Evolutionary conservation across 2,113 vertebrate genomes (phyloP).

Genomic region (Alethe castanea): DNA sequence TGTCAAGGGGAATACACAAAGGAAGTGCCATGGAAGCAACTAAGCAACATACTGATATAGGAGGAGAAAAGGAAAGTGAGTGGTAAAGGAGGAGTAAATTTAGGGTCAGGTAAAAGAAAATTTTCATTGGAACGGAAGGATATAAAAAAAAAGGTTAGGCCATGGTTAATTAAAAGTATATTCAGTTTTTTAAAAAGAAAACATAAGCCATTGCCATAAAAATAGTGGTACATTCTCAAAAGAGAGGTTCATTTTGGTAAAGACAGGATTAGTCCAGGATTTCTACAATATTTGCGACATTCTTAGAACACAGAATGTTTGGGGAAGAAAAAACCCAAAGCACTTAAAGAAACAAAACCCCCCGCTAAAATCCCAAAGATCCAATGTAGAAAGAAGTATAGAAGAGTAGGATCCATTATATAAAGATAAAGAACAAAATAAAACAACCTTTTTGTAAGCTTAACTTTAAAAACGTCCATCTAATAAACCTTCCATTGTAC

Average conservation of each 20-base stretch:
- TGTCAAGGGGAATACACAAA: not conserved
- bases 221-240: not conserved
- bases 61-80: not conserved
- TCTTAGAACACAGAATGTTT: not conserved
- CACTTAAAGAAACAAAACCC: not conserved
- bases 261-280: not conserved
- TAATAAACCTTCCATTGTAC: not conserved
- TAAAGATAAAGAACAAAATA: not conserved
- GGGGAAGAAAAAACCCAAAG: not conserved
- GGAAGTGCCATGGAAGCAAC: not conserved
- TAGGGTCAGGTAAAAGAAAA: not conserved
- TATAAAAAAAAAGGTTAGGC: not conserved
- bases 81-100: not conserved
- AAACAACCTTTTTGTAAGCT: not conserved
- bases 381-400: not conserved
- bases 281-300: not conserved
- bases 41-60: not conserved
- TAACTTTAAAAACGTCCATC: not conserved
- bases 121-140: not conserved
- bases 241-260: not conserved
- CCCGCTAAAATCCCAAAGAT: not conserved
- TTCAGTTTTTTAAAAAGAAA: not conserved
- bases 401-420: not conserved
- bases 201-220: not conserved
- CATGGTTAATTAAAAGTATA: not conserved